Evolutionary conservation across 2,797 vertebrate genomes (phyloP).

Genomic region (Danio aesculapii): DNA sequence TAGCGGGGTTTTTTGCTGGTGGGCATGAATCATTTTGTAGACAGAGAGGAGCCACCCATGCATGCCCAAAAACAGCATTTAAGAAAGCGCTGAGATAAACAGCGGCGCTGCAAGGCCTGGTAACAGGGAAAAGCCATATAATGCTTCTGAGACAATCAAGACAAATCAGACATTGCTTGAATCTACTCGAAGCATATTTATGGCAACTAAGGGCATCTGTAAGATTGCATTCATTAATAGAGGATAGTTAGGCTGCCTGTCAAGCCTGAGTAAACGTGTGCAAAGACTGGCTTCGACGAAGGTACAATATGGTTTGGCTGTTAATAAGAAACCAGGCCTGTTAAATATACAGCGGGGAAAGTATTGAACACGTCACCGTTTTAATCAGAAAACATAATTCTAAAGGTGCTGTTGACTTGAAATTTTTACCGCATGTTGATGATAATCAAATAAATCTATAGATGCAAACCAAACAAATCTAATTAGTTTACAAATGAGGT

Average conservation of each 20-base stretch:
- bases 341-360: too few species aligned
- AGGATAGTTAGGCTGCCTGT: conserved; percentile 6
- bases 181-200: conserved; percentile 50
- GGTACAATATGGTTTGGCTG: neutral
- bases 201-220: conserved; percentile 32
- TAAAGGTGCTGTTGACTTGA: too few species aligned
- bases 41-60: conserved; percentile 56
- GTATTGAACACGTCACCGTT: too few species aligned
- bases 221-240: neutral
- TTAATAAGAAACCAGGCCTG: conserved; percentile 17
- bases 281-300: conserved; percentile 3
- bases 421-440: too few species aligned
- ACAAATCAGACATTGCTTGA: conserved; percentile 63
- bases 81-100: conserved; percentile 77
- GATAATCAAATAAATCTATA: too few species aligned
- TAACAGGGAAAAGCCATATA: conserved; percentile 47
- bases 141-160: conserved; percentile 44
- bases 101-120: conserved; percentile 69
- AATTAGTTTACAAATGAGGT: too few species aligned
- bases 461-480: too few species aligned
- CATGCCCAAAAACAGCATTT: conserved; percentile 68
- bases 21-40: conserved; percentile 80
- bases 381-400: too few species aligned
- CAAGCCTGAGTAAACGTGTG: neutral
- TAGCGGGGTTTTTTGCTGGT: conserved; percentile 78